phyloP scores from a whole-genome alignment of 2,888 invertebrate genomes.

The Mylabris sibirica region DNA sequence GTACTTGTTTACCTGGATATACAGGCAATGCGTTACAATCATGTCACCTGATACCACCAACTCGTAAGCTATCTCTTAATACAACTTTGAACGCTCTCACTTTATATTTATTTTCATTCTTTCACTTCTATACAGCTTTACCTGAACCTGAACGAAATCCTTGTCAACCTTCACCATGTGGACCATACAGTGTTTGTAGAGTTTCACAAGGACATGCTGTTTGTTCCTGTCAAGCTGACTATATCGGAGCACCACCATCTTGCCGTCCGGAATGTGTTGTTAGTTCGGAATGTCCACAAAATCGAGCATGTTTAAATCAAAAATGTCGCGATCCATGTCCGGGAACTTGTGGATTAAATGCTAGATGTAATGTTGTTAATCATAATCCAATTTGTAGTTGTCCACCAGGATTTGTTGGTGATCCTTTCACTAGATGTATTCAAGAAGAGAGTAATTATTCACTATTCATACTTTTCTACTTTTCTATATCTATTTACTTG shows the following conservation, averaged over 20 bases:
- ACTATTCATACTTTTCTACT: conserved; percentile 28
- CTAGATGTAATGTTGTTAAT: conserved; percentile 82
- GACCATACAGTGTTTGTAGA: conserved; percentile 81
- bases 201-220: conserved; percentile 76
- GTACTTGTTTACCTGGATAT: conserved; percentile 75
- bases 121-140: conserved; percentile 43
- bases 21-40: conserved; percentile 81
- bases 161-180: conserved; percentile 78
- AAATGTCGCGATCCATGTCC: conserved; percentile 84
- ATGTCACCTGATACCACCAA: conserved; percentile 68
- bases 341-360: conserved; percentile 83
- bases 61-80: conserved; percentile 55
- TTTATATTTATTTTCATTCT: conserved; percentile 21
- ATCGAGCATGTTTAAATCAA: conserved; percentile 80
- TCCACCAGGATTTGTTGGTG: conserved; percentile 75
- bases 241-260: conserved; percentile 78
- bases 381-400: conserved; percentile 89
- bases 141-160: conserved; percentile 62
- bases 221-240: conserved; percentile 80
- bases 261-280: conserved; percentile 85
- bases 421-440: conserved; percentile 80
- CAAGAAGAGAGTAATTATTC: conserved; percentile 72
- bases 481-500: conserved; percentile 33
- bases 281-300: conserved; percentile 82
- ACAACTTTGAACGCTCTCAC: neutral